These are phyloP conservation scores for Pteruthius melanotis DNA, from an alignment of 2,113 vertebrate genomes.

Conservation along the genomic window DNA sequence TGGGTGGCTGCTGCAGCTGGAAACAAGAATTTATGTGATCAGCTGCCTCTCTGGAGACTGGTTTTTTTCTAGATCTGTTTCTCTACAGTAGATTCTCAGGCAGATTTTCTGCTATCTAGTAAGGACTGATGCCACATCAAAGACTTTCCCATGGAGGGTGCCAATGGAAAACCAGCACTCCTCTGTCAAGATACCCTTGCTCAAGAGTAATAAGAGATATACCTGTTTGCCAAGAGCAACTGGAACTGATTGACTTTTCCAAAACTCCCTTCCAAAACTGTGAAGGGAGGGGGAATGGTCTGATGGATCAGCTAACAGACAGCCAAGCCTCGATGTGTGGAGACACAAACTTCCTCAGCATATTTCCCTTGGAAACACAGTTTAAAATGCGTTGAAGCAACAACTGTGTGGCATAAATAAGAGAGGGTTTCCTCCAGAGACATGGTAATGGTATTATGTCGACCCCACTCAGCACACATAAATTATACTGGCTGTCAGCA, in stretches of 20 bases:
- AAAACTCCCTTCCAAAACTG: not conserved
- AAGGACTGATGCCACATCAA: not conserved
- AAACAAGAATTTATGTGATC: not conserved
- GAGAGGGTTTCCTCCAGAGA: not conserved
- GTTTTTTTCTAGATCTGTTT: not conserved
- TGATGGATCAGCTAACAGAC: not conserved
- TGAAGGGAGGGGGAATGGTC: not conserved
- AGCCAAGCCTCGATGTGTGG: accelerated
- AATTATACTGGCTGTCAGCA: not conserved
- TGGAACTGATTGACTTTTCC: not conserved
- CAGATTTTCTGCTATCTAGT: not conserved
- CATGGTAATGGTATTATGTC: not conserved
- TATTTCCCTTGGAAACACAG: not conserved
- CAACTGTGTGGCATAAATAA: not conserved
- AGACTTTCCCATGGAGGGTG: not conserved
- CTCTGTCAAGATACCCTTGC: not conserved
- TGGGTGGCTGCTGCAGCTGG: not conserved
- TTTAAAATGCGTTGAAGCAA: not conserved
- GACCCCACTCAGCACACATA: not conserved
- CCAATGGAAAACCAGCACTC: not conserved
- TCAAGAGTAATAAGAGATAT: not conserved
- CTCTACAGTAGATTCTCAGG: accelerated
- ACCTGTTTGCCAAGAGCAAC: not conserved
- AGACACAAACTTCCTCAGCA: not conserved
- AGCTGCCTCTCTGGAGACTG: not conserved